Conservation (phyloP, 2,888 invertebrate species). For the Scrobipalpa costella region DNA sequence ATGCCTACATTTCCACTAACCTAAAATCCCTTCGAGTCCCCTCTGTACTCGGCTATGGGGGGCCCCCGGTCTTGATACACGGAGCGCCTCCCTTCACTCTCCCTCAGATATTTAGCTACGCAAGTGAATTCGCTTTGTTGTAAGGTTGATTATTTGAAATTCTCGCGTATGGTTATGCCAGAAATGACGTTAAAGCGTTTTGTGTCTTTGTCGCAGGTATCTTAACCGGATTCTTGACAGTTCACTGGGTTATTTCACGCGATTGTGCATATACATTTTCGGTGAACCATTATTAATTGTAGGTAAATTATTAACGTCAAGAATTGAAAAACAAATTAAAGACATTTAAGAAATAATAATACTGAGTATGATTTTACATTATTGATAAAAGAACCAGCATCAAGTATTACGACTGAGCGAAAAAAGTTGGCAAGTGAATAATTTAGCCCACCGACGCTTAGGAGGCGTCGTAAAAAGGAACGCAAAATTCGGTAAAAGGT, state of each 20-base stretch:
- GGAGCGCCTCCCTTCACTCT: constrained; percentile 71
- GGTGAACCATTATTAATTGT: neutral
- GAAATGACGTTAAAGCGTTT: constrained; percentile 38
- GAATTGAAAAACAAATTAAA: neutral
- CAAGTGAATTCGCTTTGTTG: constrained; percentile 73
- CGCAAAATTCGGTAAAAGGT: constrained; percentile 77
- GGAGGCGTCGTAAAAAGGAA: constrained; percentile 73
- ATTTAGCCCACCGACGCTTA: constrained; percentile 72
- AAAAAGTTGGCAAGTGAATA: constrained; percentile 66
- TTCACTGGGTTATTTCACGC: neutral
- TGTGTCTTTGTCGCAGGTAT: constrained; percentile 24
- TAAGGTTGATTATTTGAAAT: constrained; percentile 76
- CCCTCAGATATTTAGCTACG: constrained; percentile 72
- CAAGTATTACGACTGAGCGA: constrained; percentile 44
- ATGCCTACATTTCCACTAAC: constrained; percentile 83
- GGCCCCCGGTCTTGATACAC: constrained; percentile 71
- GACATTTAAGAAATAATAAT: constrained; percentile 29
- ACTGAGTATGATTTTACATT: constrained; percentile 46
- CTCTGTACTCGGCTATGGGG: constrained; percentile 74
- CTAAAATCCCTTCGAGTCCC: constrained; percentile 77
- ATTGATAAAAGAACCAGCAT: constrained; percentile 56
- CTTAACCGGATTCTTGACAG: constrained; percentile 4
- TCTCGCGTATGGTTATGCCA: constrained; percentile 47
- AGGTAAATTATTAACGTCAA: neutral
- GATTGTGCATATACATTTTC: neutral